Conservation (phyloP, 2,888 invertebrate species). For the Eugnorisma glareosa region DNA sequence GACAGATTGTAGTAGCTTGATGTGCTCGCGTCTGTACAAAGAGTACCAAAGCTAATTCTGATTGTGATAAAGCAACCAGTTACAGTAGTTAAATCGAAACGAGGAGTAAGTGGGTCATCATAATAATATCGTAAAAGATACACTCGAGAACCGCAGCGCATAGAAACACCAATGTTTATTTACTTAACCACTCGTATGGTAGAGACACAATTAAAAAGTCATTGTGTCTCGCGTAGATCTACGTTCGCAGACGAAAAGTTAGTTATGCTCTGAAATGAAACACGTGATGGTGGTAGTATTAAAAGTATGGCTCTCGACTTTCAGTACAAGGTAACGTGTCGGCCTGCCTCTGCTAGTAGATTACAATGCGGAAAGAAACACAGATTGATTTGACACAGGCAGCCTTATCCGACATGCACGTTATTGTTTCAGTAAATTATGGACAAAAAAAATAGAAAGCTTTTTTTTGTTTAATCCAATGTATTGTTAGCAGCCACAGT, state of each 20-base stretch:
- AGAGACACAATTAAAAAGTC: too few species aligned
- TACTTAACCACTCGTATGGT: too few species aligned
- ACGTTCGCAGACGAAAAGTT: too few species aligned
- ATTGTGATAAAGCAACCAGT: slow-evolving; percentile 53
- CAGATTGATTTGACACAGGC: slow-evolving; percentile 47
- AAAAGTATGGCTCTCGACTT: slow-evolving; percentile 6
- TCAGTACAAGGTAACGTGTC: not conserved
- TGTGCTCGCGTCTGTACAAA: slow-evolving; percentile 37
- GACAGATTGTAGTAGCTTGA: too few species aligned
- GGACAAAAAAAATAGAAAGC: slow-evolving; percentile 56
- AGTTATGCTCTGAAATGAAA: slow-evolving; percentile 31
- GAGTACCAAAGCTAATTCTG: slow-evolving; percentile 47
- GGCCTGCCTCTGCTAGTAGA: not conserved
- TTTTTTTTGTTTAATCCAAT: slow-evolving; percentile 56
- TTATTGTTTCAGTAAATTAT: slow-evolving; percentile 51
- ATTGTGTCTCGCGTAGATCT: too few species aligned
- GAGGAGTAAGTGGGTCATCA: slow-evolving; percentile 70
- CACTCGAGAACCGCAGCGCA: slow-evolving; percentile 59
- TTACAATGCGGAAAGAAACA: slow-evolving; percentile 29
- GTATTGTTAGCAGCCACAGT: slow-evolving; percentile 60
- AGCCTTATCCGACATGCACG: slow-evolving; percentile 30
- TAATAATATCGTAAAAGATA: slow-evolving; percentile 64
- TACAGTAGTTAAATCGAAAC: slow-evolving; percentile 64
- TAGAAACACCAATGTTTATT: slow-evolving; percentile 43
- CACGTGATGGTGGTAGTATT: not conserved